phyloP scores from a whole-genome alignment of 2,888 invertebrate species.

The Cephus pygmeus region DNA sequence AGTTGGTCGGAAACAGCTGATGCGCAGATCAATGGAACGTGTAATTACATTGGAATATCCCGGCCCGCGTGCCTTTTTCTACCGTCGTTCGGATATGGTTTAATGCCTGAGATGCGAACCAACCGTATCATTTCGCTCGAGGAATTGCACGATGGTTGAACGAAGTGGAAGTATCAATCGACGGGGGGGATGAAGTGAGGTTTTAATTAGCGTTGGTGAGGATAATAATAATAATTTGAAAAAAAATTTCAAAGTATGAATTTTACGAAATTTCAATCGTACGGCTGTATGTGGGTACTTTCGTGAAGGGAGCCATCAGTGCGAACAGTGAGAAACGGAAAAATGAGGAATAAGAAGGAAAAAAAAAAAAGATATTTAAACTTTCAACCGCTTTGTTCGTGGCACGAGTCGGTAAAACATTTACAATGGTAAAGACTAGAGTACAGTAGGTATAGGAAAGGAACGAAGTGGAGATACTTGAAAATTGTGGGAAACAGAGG shows the following conservation, averaged over 20 bases:
- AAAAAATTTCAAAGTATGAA: not conserved
- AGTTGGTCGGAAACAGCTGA: not conserved
- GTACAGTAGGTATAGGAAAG: not conserved
- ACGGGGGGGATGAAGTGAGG: too few species aligned
- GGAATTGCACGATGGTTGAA: not conserved
- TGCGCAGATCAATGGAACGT: not conserved
- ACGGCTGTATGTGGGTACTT: not conserved
- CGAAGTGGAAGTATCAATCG: not conserved
- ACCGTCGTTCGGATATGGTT: not conserved
- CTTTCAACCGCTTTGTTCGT: not conserved
- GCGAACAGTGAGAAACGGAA: too few species aligned
- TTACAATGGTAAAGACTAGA: slow-evolving; percentile 1
- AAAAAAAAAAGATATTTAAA: too few species aligned
- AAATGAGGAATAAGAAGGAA: too few species aligned
- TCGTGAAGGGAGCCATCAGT: not conserved
- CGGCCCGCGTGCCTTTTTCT: not conserved
- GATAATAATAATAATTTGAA: not conserved
- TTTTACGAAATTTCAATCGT: not conserved
- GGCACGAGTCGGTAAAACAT: not conserved
- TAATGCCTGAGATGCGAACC: not conserved
- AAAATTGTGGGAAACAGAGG: not conserved
- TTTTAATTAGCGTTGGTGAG: too few species aligned
- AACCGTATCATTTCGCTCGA: not conserved
- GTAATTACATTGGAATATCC: too few species aligned
- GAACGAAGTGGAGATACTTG: not conserved